Evolutionary conservation across 2,797 vertebrate species (phyloP).

Genomic region (Moxostoma hubbsi): DNA sequence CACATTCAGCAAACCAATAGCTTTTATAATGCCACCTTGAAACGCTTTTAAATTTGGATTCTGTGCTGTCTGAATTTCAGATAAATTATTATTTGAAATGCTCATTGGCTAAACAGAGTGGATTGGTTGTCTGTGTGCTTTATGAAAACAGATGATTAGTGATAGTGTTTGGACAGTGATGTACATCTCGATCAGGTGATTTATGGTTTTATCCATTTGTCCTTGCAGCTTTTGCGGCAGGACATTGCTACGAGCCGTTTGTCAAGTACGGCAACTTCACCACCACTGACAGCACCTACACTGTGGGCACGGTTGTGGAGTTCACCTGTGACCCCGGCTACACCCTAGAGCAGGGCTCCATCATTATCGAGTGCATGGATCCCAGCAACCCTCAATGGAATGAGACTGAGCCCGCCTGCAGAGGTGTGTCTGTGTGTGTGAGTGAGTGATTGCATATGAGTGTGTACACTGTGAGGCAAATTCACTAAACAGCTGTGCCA

Average conservation of each 20-base stretch:
- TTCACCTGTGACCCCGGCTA: conserved; percentile 92
- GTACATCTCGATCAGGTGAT: conserved; percentile 28
- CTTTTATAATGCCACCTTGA: not conserved
- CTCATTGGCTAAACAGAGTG: conserved; percentile 11
- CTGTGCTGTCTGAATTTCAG: not conserved
- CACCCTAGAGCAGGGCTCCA: conserved; percentile 92
- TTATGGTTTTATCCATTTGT: conserved; percentile 43
- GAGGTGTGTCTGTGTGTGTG: conserved; percentile 73
- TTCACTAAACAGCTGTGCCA: no score
- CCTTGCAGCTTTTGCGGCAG: conserved; percentile 84
- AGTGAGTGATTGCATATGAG: conserved; percentile 13
- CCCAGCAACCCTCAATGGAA: conserved; percentile 91
- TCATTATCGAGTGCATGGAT: conserved; percentile 92
- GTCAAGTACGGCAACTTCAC: conserved; percentile 97
- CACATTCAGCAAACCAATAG: not conserved
- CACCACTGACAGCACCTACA: conserved; percentile 82
- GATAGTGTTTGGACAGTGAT: conserved; percentile 37
- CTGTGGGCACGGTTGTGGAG: conserved; percentile 88
- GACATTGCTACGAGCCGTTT: conserved; percentile 92
- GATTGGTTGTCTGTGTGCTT: conserved; percentile 32
- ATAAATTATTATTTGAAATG: conserved; percentile 17
- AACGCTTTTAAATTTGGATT: conserved; percentile 24
- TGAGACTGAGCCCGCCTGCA: conserved; percentile 92
- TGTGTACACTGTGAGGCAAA: not conserved
- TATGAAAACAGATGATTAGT: conserved; percentile 37